Evolutionary conservation across 2,888 invertebrate species (phyloP).

Genomic region (Mantis religiosa): DNA sequence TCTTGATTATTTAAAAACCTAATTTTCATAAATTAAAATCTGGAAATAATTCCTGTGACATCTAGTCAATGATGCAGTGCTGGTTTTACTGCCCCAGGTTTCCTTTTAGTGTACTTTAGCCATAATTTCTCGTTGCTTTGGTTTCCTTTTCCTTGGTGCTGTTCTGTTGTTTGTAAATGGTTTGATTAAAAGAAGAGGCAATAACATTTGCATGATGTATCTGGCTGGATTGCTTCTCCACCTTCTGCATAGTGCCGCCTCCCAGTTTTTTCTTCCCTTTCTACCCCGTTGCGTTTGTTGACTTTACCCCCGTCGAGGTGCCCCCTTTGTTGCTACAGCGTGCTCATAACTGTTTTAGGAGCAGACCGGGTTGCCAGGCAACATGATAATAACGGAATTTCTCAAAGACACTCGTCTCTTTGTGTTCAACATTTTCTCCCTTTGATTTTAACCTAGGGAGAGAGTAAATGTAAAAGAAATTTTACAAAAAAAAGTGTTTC

Average conservation of each 20-base stretch:
- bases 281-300: not conserved
- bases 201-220: not conserved
- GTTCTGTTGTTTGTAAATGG: not conserved
- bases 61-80: no score
- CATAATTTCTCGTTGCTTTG: not conserved
- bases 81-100: no score
- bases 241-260: not conserved
- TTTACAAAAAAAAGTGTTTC: no score
- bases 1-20: no score
- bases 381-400: not conserved
- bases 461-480: no score
- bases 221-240: not conserved
- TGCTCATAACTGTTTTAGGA: not conserved
- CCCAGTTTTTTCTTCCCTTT: not conserved
- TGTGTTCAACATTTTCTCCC: not conserved
- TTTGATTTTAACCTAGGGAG: no score
- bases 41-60: no score
- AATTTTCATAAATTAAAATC: no score
- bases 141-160: not conserved
- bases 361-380: not conserved
- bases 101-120: no score
- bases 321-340: not conserved
- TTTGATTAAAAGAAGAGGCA: not conserved
- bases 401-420: not conserved
- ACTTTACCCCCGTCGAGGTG: not conserved